phyloP scores from a whole-genome alignment of 2,888 invertebrate species.

The Cremastinae sp. region DNA sequence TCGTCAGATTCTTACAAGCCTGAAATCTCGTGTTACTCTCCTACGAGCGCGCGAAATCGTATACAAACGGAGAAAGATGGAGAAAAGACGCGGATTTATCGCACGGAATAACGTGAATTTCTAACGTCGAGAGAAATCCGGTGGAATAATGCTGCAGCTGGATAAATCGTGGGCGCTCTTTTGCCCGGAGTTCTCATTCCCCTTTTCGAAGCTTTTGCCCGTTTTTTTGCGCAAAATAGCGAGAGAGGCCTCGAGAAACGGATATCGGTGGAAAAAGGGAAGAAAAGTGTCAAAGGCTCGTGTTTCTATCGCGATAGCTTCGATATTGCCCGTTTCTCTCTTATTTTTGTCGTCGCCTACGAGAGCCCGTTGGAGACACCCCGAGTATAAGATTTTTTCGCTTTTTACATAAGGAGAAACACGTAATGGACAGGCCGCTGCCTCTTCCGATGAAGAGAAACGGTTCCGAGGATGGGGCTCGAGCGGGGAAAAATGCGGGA shows the following conservation, averaged over 20 bases:
- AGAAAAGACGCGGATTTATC: conserved; percentile 50
- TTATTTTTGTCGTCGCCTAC: conserved; percentile 17
- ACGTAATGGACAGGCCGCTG: conserved; percentile 18
- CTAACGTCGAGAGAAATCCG: conserved; percentile 56
- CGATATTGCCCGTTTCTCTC: conserved; percentile 10
- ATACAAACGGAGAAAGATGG: not conserved
- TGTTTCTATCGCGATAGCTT: conserved; percentile 58
- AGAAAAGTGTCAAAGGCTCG: conserved; percentile 54
- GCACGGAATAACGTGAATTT: conserved; percentile 45
- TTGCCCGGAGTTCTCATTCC: not conserved
- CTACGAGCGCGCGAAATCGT: conserved; percentile 28
- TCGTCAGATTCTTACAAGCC: not conserved
- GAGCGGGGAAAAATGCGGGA: conserved; percentile 15
- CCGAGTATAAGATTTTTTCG: not conserved
- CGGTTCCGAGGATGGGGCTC: not conserved
- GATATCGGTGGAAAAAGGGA: conserved; percentile 22
- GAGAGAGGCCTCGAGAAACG: conserved; percentile 5
- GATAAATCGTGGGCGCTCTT: conserved; percentile 55
- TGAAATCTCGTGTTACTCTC: conserved; percentile 57
- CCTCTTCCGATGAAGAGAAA: conserved; percentile 17
- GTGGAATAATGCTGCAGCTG: conserved; percentile 38
- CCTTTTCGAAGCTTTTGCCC: too few relatives aligned
- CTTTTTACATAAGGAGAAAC: too few relatives aligned
- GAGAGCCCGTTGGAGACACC: not conserved
- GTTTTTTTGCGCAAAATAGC: not conserved